These are phyloP conservation scores for Ranitomeya imitator DNA, from an alignment of 2,113 vertebrate genomes.

Conservation along the genomic window DNA sequence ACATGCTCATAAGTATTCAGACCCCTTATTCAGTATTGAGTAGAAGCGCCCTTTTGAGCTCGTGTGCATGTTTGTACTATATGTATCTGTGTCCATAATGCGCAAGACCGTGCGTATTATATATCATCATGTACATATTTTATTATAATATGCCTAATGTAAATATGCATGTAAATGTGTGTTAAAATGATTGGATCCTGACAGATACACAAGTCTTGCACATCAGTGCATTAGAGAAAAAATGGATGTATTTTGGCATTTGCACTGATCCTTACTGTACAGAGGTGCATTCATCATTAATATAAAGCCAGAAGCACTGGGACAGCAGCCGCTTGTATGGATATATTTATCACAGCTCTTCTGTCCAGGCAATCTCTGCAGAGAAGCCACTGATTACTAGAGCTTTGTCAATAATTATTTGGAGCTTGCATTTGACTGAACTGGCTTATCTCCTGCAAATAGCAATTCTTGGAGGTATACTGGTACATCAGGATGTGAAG, in stretches of 20 bases:
- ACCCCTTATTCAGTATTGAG: too few species aligned
- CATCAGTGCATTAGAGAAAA: background rate
- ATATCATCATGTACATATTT: too few species aligned
- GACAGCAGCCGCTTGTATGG: background rate
- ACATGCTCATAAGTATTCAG: too few species aligned
- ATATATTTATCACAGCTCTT: constrained; percentile 22
- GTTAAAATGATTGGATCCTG: too few species aligned
- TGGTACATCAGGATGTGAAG: constrained; percentile 36
- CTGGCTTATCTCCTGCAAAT: constrained; percentile 22
- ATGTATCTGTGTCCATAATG: too few species aligned
- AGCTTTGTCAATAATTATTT: constrained; percentile 59
- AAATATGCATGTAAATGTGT: too few species aligned
- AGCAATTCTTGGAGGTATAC: background rate
- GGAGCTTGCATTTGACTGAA: constrained; percentile 8
- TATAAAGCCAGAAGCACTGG: constrained; percentile 28
- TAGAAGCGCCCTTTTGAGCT: too few species aligned
- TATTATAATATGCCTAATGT: too few species aligned
- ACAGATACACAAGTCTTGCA: too few species aligned
- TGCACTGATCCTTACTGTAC: constrained; percentile 8
- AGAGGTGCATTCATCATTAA: constrained; percentile 8
- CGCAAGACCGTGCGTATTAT: too few species aligned
- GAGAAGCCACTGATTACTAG: constrained; percentile 9
- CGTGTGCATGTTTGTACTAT: too few species aligned
- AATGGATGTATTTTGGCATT: background rate
- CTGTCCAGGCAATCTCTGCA: background rate